Evolutionary conservation across 2,797 vertebrate species (phyloP).

Genomic region (Danio aesculapii): DNA sequence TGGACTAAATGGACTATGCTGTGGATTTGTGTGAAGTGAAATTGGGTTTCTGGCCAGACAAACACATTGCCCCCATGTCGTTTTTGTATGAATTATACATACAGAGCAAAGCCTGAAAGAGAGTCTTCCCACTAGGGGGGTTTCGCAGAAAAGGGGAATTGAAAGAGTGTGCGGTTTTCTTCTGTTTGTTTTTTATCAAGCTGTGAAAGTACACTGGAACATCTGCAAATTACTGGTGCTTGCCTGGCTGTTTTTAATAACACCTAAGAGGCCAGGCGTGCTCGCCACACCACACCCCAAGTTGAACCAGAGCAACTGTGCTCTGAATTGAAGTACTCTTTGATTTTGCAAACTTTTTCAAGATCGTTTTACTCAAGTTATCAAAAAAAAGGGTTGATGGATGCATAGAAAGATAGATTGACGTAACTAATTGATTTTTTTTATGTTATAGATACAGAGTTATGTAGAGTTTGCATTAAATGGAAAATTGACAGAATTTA

Average conservation of each 20-base stretch:
- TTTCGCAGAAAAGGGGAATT: constrained; percentile 44
- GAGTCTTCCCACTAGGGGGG: constrained; percentile 45
- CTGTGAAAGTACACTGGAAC: constrained; percentile 32
- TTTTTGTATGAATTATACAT: constrained; percentile 62
- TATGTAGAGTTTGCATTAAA: not conserved
- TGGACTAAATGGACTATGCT: constrained; percentile 74
- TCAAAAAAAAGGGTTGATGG: not conserved
- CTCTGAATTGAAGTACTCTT: not conserved
- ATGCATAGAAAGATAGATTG: too few relatives aligned
- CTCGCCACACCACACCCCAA: not conserved
- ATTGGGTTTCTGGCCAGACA: constrained; percentile 62
- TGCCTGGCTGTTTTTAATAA: constrained; percentile 23
- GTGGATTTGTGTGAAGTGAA: constrained; percentile 68
- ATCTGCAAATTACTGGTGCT: constrained; percentile 48
- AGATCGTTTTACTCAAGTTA: not conserved
- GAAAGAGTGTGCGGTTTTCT: constrained; percentile 47
- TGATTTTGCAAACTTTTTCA: constrained; percentile 1
- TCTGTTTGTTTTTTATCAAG: constrained; percentile 45
- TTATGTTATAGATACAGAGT: too few relatives aligned
- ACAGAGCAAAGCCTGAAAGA: constrained; percentile 41
- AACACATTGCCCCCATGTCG: constrained; percentile 60
- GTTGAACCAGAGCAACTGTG: not conserved
- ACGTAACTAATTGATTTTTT: too few relatives aligned
- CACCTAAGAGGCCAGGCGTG: not conserved
- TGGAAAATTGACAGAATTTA: not conserved